Percentiles rank a stretch among this genome's conserved stretches.
These are phyloP conservation scores for Oncorhynchus masou DNA, from an alignment of 2,113 vertebrate species.

Conservation along the genomic window DNA sequence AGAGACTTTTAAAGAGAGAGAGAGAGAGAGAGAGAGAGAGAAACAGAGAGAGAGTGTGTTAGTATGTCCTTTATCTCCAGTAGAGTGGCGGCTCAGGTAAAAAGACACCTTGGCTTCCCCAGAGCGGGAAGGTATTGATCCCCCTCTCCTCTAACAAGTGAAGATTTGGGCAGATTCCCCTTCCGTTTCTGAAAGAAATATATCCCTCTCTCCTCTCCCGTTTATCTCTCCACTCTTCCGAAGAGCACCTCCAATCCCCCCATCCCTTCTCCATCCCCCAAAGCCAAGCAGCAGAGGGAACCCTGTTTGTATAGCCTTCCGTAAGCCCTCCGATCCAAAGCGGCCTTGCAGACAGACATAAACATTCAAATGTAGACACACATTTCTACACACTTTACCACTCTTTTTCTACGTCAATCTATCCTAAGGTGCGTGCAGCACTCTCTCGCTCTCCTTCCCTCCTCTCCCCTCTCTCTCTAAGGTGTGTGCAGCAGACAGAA, in stretches of 20 bases:
- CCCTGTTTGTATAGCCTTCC: slow-evolving; percentile 51
- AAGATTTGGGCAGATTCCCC: slow-evolving; percentile 71
- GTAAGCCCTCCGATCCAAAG: slow-evolving; percentile 39
- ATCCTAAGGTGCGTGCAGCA: not conserved
- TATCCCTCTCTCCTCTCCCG: slow-evolving; percentile 54
- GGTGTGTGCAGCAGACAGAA: not conserved
- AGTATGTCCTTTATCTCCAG: slow-evolving; percentile 28
- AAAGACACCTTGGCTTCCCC: slow-evolving; percentile 33
- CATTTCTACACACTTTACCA: not conserved
- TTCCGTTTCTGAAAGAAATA: slow-evolving; percentile 56
- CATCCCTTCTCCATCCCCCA: slow-evolving; percentile 48
- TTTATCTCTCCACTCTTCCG: slow-evolving; percentile 65
- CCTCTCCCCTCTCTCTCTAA: no score
- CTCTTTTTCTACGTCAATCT: no score
- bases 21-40: not conserved
- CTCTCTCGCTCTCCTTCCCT: no score
- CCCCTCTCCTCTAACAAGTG: slow-evolving; percentile 62
- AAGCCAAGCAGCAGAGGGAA: slow-evolving; percentile 53
- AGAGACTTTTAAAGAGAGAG: not conserved
- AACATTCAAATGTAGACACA: slow-evolving; percentile 5
- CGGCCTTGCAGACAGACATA: slow-evolving; percentile 9
- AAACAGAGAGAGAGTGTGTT: slow-evolving; percentile 4
- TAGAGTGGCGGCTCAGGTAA: slow-evolving; percentile 44
- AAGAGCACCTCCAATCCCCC: slow-evolving; percentile 60
- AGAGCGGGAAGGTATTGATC: slow-evolving; percentile 52